A percentile compares a stretch with the other conserved stretches of the same genome.
Evolutionary conservation across 2,113 vertebrate genomes (phyloP).

Genomic region (Polypterus bichir): DNA sequence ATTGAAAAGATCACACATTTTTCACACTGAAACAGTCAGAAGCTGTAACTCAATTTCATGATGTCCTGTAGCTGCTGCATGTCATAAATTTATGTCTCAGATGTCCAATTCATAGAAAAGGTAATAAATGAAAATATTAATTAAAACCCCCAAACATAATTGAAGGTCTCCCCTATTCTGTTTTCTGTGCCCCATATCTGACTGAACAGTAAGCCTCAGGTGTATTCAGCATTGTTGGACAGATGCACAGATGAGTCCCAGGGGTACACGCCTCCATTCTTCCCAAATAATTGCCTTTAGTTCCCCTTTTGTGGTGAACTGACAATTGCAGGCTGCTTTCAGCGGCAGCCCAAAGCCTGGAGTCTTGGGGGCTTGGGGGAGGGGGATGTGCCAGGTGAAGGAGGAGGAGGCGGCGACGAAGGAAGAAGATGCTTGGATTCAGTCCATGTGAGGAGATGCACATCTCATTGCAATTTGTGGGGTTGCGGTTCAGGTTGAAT

Average conservation of each 20-base stretch:
- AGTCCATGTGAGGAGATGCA: no score
- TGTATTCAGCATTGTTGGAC: constrained; percentile 3
- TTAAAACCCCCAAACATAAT: no score
- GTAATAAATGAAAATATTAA: no score
- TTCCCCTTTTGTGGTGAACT: constrained; percentile 55
- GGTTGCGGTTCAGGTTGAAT: no score
- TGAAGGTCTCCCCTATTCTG: no score
- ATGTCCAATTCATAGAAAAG: no score
- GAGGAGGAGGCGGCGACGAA: constrained; percentile 34
- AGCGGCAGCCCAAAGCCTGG: constrained; percentile 26
- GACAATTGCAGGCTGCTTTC: constrained; percentile 20
- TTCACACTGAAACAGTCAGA: no score
- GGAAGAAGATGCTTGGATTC: constrained; percentile 1
- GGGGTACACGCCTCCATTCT: constrained; percentile 4
- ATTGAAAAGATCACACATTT: no score
- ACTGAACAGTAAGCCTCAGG: constrained; percentile 2
- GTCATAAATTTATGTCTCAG: no score
- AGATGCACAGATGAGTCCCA: constrained; percentile 6
- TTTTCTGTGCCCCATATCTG: background rate
- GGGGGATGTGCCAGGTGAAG: constrained; percentile 42
- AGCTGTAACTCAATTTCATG: no score
- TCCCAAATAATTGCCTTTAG: constrained; percentile 47
- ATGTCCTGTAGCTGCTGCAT: no score
- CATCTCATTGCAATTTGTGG: no score
- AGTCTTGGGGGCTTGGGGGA: constrained; percentile 30